Conservation (phyloP, 2,113 vertebrate species). For the Ammospiza caudacuta region DNA sequence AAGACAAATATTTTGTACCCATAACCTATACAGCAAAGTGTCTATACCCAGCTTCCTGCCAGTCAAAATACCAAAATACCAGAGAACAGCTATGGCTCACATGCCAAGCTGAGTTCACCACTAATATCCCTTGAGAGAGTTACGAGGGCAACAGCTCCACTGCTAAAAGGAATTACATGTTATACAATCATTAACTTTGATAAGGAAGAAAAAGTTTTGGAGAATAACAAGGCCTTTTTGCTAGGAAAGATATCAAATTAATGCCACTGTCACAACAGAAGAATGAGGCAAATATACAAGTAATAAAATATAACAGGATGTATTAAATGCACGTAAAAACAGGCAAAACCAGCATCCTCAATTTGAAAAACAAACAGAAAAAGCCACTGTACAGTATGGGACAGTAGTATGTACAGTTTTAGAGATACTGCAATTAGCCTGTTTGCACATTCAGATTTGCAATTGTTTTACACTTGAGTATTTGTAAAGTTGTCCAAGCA, state of each 20-base stretch:
- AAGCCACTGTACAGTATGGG: background rate
- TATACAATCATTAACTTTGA: background rate
- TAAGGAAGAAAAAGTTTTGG: background rate
- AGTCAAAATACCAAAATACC: background rate
- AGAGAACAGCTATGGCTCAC: background rate
- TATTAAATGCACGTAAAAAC: background rate
- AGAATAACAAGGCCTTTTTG: background rate
- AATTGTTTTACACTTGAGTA: background rate
- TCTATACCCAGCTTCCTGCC: background rate
- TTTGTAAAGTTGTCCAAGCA: background rate
- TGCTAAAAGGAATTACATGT: background rate
- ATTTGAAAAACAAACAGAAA: background rate
- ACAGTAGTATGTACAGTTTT: background rate
- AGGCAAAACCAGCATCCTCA: background rate
- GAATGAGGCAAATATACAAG: background rate
- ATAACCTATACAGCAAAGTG: background rate
- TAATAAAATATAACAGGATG: background rate
- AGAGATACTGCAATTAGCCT: background rate
- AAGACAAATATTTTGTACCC: background rate
- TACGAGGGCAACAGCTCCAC: background rate
- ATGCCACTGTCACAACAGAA: background rate
- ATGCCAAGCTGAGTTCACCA: background rate
- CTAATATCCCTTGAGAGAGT: background rate
- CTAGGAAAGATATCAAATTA: background rate
- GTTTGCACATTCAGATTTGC: background rate